Evolutionary conservation across 1,140 invertebrate species (phyloP), one percentile per base, ranked within the genome.

Genomic region (Penaeus chinensis): DNA sequence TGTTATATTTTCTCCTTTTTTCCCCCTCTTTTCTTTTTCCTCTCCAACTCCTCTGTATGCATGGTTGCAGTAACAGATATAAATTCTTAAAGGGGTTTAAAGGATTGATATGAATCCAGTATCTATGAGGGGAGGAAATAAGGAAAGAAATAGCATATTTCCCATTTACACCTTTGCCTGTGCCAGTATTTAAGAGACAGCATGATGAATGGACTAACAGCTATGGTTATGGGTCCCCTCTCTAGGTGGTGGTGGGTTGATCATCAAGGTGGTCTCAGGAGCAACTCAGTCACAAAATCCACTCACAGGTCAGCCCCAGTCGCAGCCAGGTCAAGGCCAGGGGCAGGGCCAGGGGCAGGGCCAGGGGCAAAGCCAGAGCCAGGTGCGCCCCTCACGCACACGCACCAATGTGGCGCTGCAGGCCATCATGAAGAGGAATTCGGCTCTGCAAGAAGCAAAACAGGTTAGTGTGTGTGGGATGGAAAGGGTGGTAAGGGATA

Each of bases 341-440:
- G n/a, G 37, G 37, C 82, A 82, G 42, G n/a, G 69, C 20, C 63
- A 82, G 63, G 27, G 42, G 42, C 81, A 82, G 37, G 65, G 54
- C 10, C 82, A 83, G 47, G 42, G 79, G 16, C 54, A 37, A 32
- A 63, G 65, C 16, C 65, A 65, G 77, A 66, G 71, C 2, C 85
- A 87, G 24, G 90, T 91, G 42, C 92, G 93, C 84, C 93, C 93
- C 19, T 91, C 91, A 90, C 92, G 89, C 91, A 93, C 92, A 91
- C 92, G 88, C 91, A 95, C 91, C 93, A 96, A 96, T 92, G 94
- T 96, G 82, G 95, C 95, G 1, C 94, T 97, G 93, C 96, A 96
- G 91, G 95, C 95, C 87, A 95, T 96, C 90, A 94, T 95, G 93
- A 93, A 94, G 87, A 95, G 94, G 24, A 89, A 89, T 76, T 90